Evolutionary conservation across 2,113 vertebrate species (phyloP), one percentile per base, ranked within the genome.

Genomic region (Fulmarus glacialis): DNA sequence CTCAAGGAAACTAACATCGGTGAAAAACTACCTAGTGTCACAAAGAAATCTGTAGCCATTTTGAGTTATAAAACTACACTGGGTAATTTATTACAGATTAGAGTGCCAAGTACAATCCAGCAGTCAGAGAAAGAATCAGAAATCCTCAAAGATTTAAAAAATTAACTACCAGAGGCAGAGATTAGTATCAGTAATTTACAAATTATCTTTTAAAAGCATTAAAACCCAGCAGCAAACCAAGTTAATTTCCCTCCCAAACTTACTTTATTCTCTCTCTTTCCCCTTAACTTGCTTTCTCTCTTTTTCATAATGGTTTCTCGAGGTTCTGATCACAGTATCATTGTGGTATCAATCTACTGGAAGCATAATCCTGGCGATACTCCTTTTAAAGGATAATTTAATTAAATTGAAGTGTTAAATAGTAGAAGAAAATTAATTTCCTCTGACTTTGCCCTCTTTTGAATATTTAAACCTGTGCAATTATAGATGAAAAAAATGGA

Each of bases 351-450:
- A 84, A 23, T 32, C 36, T 48, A 50, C 12, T 29, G 24, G n/a
- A 82, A 55, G 48, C 47, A 90, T 23, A 82, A 85, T 67, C 32
- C 60, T 67, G 34, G 30, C 3, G 2, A 74, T 47, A 43, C 4
- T 82, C 34, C 45, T 85, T 78, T 80, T 40, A 75, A 85, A 86
- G 23, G 29, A 77, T 24, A 91, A 90, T 74, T 90, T 87, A 86
- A 95, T 75, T 87, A 58, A 85, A 85, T 53, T 81, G 26, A 87
- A 77, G 11, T 68, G 26, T 66, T 91, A 80, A 72, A 77, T 23
- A 82, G 30, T 22, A 82, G 53, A 91, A 66, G 62, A 80, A 95
- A 94, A 95, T 63, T 40, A 38, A 91, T 96, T 90, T 86, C 55
- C 50, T 87, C 38, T 83, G 55, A 81, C 23, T 88, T 87, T 43